Conservation (phyloP, 2,113 vertebrate species). For the Meleagris gallopavo region DNA sequence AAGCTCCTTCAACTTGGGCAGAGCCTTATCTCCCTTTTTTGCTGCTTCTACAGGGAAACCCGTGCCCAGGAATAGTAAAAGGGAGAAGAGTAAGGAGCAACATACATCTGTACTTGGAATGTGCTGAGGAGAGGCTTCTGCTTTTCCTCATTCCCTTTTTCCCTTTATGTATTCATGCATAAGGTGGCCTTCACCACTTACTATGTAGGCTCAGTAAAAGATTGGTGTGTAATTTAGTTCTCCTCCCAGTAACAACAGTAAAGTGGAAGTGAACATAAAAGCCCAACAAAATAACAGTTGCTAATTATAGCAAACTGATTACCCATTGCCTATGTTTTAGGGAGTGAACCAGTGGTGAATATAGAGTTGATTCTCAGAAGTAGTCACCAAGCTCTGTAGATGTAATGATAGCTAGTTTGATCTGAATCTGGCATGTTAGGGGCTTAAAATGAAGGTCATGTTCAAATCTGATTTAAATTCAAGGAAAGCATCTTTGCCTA, state of each 20-base stretch:
- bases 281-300: not conserved
- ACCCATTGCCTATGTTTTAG: not conserved
- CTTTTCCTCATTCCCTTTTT: not conserved
- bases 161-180: not conserved
- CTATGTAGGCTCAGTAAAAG: not conserved
- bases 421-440: not conserved
- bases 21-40: not conserved
- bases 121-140: not conserved
- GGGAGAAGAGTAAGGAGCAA: not conserved
- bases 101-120: not conserved
- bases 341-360: not conserved
- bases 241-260: not conserved
- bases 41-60: not conserved
- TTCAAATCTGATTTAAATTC: slow-evolving; percentile 53
- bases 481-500: slow-evolving; percentile 25
- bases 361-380: not conserved
- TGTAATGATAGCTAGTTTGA: not conserved
- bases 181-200: not conserved
- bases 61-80: not conserved
- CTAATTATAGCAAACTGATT: not conserved
- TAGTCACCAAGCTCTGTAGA: not conserved
- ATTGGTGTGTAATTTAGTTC: not conserved
- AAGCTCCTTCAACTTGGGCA: not conserved
- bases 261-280: not conserved
- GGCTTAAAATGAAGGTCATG: slow-evolving; percentile 46